Base-by-base conservation (phyloP, 1,140 invertebrate species). In the Pogonus chalceus region DNA sequence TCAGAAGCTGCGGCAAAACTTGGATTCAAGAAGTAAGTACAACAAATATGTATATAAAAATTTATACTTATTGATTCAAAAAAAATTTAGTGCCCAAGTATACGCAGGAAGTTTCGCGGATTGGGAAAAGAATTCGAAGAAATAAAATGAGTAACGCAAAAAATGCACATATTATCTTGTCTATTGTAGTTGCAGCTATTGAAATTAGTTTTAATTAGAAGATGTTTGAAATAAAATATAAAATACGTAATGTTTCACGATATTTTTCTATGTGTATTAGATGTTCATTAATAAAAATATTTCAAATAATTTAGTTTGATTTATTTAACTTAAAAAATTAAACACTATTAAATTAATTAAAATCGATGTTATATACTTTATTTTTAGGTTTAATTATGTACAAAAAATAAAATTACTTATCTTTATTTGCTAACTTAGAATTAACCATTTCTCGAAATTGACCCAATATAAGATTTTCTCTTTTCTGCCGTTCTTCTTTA, bases 401-500 rank as follows among this genome's bases (percentile, higher is more conserved):
- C n/a, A n/a, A n/a, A n/a, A n/a, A n/a, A n/a, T n/a, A n/a, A n/a
- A n/a, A 56, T 61, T 71, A 76, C 10, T 73, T 74, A 23, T 77
- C 72, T 52, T 78, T 75, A 20, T 76, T 73, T 2, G 72, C 71
- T 22, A 84, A 65, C 66, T 86, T 86, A 2, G 81, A 80, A 52
- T 80, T 79, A 23, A 96, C 83, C 83, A 96, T 92, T 60, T 94
- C 91, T 58, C 87, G 82, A 69, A 99, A 97, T 69, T 98, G 95
- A 48, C 90, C 84, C 21, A 99, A 76, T 65, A 99, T 98, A 64
- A 92, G 88, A 68, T 91, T 92, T 74, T 99, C 96, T 49, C 95
- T 76, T 69, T 98, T 98, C 58, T 90, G 82, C 59, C 96, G 76
- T 74, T 98, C 95, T 73, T 98, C 96, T 72, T 96, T 93, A 69